Evolutionary conservation across 2,113 vertebrate genomes (phyloP).

Genomic region (Halcyon senegalensis): DNA sequence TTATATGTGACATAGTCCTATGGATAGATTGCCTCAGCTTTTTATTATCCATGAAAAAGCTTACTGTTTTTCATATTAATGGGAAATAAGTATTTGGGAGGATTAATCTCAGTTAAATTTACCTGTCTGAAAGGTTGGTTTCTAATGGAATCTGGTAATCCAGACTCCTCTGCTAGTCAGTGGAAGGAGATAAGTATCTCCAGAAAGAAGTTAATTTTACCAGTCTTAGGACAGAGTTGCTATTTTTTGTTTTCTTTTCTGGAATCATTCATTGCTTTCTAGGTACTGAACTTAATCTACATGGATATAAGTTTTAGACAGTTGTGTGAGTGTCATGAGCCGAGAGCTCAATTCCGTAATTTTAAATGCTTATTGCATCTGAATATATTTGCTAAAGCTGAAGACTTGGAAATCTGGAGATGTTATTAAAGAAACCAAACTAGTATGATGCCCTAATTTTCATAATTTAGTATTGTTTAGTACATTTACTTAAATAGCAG

Average conservation of each 20-base stretch:
- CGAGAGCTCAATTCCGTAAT: neutral
- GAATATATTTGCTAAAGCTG: neutral
- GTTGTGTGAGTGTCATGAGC: neutral
- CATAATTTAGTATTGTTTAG: neutral
- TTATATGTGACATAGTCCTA: neutral
- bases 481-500: neutral
- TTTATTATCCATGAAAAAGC: slow-evolving; percentile 6
- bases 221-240: neutral
- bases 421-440: neutral
- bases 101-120: neutral
- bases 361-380: neutral
- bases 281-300: neutral
- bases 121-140: neutral
- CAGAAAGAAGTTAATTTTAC: neutral
- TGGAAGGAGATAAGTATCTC: neutral
- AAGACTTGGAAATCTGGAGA: neutral
- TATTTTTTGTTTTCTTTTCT: neutral
- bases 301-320: neutral
- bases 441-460: neutral
- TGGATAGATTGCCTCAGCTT: slow-evolving; percentile 8
- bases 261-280: neutral
- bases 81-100: neutral
- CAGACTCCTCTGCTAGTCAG: neutral
- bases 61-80: slow-evolving; percentile 30
- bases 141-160: neutral